Evolutionary conservation across 2,888 invertebrate species (phyloP).

Genomic region (Tuta absoluta): DNA sequence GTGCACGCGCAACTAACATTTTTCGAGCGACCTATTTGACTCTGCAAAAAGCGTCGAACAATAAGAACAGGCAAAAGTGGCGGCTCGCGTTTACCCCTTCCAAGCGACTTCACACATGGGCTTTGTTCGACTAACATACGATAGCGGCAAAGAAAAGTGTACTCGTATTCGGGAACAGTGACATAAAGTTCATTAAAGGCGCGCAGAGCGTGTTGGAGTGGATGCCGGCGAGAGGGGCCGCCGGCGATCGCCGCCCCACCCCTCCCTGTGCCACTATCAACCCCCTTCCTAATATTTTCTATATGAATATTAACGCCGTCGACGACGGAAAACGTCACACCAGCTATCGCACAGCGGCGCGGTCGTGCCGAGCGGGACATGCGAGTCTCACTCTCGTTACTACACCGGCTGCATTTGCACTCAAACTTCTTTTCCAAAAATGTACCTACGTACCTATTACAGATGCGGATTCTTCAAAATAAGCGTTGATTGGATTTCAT

Average conservation of each 20-base stretch:
- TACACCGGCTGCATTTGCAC: background rate
- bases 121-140: slow-evolving; percentile 75
- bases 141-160: slow-evolving; percentile 77
- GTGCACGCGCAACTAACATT: slow-evolving; percentile 39
- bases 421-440: background rate
- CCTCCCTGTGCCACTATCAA: slow-evolving; percentile 33
- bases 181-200: slow-evolving; percentile 80
- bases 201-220: slow-evolving; percentile 76
- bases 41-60: slow-evolving; percentile 64
- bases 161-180: slow-evolving; percentile 75
- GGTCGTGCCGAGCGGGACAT: background rate
- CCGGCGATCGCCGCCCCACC: slow-evolving; percentile 52
- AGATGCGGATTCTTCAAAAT: background rate
- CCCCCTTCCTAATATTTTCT: slow-evolving; percentile 66
- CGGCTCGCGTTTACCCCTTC: slow-evolving; percentile 65
- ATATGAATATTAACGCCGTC: slow-evolving; percentile 62
- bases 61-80: slow-evolving; percentile 65
- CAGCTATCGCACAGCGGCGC: background rate
- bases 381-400: background rate
- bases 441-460: background rate
- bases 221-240: slow-evolving; percentile 55
- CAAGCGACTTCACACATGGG: slow-evolving; percentile 67
- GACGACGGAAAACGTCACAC: slow-evolving; percentile 24
- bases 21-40: slow-evolving; percentile 52
- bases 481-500: slow-evolving; percentile 11